Evolutionary conservation across 1,140 invertebrate genomes (phyloP).

Genomic region (Caerostris extrusa): DNA sequence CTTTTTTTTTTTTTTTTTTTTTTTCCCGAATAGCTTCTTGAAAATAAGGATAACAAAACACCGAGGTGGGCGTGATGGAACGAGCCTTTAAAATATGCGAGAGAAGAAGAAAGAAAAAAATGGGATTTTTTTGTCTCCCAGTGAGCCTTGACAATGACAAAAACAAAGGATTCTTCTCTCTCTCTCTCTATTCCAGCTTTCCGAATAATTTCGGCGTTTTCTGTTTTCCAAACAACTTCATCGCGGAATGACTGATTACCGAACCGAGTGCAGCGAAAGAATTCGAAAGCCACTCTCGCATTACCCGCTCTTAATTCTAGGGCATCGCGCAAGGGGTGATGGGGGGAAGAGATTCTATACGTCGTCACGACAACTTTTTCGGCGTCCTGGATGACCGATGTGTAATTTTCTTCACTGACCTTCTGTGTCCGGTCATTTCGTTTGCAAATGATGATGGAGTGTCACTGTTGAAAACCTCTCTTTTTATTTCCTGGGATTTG

Average conservation of each 20-base stretch:
- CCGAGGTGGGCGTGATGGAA: too few species aligned
- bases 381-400: neutral
- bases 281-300: neutral
- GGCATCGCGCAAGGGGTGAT: neutral
- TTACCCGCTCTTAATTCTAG: neutral
- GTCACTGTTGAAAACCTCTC: constrained; percentile 30
- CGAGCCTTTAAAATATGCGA: too few species aligned
- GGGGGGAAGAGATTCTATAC: neutral
- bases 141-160: too few species aligned
- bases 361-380: constrained; percentile 28
- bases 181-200: neutral
- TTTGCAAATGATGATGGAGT: constrained; percentile 63
- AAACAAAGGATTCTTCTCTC: too few species aligned
- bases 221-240: neutral
- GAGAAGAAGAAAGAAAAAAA: too few species aligned
- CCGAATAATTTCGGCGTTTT: neutral
- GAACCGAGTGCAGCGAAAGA: neutral
- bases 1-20: too few species aligned
- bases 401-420: constrained; percentile 40
- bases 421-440: constrained; percentile 54
- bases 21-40: too few species aligned
- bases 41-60: too few species aligned
- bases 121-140: too few species aligned
- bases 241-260: neutral
- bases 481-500: constrained; percentile 7